Evolutionary conservation across 37 sponge, comb jelly and placozoan genomes (phyloP).

Genomic region (Agelas oroides): DNA sequence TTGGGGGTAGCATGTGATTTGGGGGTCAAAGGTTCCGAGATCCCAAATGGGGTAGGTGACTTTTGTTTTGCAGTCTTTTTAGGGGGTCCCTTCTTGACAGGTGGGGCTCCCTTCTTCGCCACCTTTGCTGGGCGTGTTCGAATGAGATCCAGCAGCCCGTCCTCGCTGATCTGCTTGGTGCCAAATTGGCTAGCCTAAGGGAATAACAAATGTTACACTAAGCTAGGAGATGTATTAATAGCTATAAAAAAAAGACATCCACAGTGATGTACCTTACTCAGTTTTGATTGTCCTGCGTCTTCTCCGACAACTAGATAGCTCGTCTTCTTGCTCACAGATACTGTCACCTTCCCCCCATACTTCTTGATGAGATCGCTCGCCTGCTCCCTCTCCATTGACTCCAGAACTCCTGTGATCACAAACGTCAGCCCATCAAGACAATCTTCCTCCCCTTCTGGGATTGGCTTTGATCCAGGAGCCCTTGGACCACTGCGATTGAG

Average conservation of each 20-base stretch:
- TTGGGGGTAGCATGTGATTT: neutral
- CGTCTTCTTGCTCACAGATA: conserved; percentile 86
- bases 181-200: conserved; percentile 61
- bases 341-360: conserved; percentile 92
- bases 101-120: neutral
- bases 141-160: conserved; percentile 88
- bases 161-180: conserved; percentile 82
- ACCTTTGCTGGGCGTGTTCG: conserved; percentile 56
- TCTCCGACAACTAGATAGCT: conserved; percentile 88
- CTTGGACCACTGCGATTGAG: conserved; percentile 69
- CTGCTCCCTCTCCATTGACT: conserved; percentile 91
- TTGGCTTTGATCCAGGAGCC: conserved; percentile 79
- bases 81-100: neutral
- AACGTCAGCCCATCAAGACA: conserved; percentile 79
- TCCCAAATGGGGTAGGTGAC: neutral
- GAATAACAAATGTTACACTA: too few relatives aligned
- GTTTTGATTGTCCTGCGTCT: conserved; percentile 88
- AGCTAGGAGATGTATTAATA: too few relatives aligned
- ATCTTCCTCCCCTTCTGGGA: conserved; percentile 69
- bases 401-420: conserved; percentile 92
- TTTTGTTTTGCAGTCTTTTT: conserved; percentile 1
- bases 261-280: conserved; percentile 81
- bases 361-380: conserved; percentile 80
- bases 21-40: neutral
- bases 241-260: too few relatives aligned